phyloP scores from a whole-genome alignment of 1,140 invertebrate species.

The Chymomyza costata region DNA sequence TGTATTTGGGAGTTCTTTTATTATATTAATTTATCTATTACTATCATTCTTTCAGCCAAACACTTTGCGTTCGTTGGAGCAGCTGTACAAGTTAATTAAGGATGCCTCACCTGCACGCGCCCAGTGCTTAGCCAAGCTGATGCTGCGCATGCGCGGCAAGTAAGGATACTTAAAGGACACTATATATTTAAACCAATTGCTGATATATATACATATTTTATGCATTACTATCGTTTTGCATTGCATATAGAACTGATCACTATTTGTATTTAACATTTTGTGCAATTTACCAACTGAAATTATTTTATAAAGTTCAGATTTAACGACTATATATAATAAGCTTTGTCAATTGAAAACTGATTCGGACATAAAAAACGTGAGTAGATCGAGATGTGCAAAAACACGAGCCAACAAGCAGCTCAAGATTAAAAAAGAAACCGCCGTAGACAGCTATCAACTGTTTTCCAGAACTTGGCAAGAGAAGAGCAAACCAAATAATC shows the following conservation, averaged over 20 bases:
- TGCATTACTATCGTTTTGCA: slow-evolving; percentile 31
- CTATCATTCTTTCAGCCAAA: slow-evolving; percentile 42
- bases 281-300: slow-evolving; percentile 35
- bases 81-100: slow-evolving; percentile 50
- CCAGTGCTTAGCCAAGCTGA: slow-evolving; percentile 53
- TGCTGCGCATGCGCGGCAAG: slow-evolving; percentile 56
- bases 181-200: not conserved
- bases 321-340: too few species aligned
- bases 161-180: too few species aligned
- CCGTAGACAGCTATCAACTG: too few species aligned
- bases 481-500: too few species aligned
- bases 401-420: too few species aligned
- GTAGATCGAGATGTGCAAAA: too few species aligned
- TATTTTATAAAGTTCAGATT: slow-evolving; percentile 2
- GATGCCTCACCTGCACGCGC: slow-evolving; percentile 45
- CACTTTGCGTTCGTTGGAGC: slow-evolving; percentile 47
- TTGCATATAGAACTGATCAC: slow-evolving; percentile 15
- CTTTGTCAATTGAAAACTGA: too few species aligned
- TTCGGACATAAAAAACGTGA: too few species aligned
- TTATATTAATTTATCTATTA: not conserved
- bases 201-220: slow-evolving; percentile 20
- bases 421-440: too few species aligned
- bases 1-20: slow-evolving; percentile 9
- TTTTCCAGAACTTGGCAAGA: too few species aligned
- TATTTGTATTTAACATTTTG: slow-evolving; percentile 20